Base-by-base conservation (phyloP, 2,888 invertebrate genomes). In the Brachypterus glaber region DNA sequence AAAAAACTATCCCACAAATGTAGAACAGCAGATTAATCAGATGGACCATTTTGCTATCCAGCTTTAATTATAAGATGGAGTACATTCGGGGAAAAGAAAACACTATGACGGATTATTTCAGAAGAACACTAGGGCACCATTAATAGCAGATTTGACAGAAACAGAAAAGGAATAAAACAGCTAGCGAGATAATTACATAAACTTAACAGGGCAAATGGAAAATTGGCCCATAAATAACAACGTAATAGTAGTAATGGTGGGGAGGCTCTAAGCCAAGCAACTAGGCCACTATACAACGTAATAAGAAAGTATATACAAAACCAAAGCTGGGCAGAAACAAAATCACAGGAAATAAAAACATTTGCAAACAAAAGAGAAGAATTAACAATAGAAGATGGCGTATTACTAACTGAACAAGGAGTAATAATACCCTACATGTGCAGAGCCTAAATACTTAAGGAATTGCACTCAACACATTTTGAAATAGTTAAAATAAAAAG, bases 1-100 rank as follows among this genome's bases (percentile, higher is more conserved):
- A 38, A 15, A 21, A 33, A 31, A 17, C 8, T 21, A 17, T 37
- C 25, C 38, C 38, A 9, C 33, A 34, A 18, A 38, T 39, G 38
- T 27, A 27, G 5, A 14, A 35, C 8, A 41, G 24, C 13, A 25
- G 35, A 31, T 13, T 39, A 16, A 36, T 37, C 12, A 11, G 42
- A 36, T 42, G 35, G 35, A 30, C 39, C 3, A 14, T 18, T 1
- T 41, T 17, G 17, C 17, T 34, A 13, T 4, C 26, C 4, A 11
- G 11, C 3, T 41, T 41, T 18, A 17, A 41, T 9, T 41, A 41
- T 15, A 8, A 41, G 13, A 38, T 34, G 2, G 17, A 32, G 13
- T 37, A 37, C 29, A 40, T 40, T 15, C 36, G 16, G 17, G 37
- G 39, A 3, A 16, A 14, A 2, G 15, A 29, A 8, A 39, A 39